Conservation (phyloP, 2,888 invertebrate genomes). For the Drosophila anomalata region DNA sequence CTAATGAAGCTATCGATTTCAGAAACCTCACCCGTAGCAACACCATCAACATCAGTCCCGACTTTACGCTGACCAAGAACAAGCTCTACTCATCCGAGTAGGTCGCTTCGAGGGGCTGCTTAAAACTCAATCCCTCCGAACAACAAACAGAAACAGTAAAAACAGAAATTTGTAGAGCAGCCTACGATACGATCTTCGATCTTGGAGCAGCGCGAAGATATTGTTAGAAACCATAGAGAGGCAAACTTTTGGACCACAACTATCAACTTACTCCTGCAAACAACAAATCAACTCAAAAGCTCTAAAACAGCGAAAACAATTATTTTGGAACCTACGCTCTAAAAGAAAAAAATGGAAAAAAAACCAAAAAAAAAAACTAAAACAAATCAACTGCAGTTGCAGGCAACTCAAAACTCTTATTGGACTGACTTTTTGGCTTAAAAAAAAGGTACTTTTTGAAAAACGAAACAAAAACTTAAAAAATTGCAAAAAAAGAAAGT, state of each 20-base stretch:
- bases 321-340: constrained; percentile 66
- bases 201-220: constrained; percentile 28
- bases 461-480: constrained; percentile 47
- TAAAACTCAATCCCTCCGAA: constrained; percentile 78
- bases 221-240: constrained; percentile 67
- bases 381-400: constrained; percentile 81
- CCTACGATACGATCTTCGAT: neutral
- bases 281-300: constrained; percentile 59
- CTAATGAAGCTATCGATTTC: constrained; percentile 49
- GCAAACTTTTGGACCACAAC: constrained; percentile 77
- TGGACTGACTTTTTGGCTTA: constrained; percentile 81
- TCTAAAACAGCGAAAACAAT: constrained; percentile 50
- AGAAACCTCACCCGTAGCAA: constrained; percentile 94
- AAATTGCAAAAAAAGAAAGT: constrained; percentile 45
- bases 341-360: constrained; percentile 24
- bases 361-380: constrained; percentile 43
- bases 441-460: constrained; percentile 74
- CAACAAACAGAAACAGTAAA: constrained; percentile 45
- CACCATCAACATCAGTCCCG: constrained; percentile 94
- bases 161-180: constrained; percentile 12
- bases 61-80: constrained; percentile 95
- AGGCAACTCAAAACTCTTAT: constrained; percentile 81
- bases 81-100: constrained; percentile 90
- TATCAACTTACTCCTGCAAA: constrained; percentile 66
- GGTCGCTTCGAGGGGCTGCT: constrained; percentile 37